phyloP scores from a whole-genome alignment of 2,888 invertebrate species.

The Sympetrum striolatum region DNA sequence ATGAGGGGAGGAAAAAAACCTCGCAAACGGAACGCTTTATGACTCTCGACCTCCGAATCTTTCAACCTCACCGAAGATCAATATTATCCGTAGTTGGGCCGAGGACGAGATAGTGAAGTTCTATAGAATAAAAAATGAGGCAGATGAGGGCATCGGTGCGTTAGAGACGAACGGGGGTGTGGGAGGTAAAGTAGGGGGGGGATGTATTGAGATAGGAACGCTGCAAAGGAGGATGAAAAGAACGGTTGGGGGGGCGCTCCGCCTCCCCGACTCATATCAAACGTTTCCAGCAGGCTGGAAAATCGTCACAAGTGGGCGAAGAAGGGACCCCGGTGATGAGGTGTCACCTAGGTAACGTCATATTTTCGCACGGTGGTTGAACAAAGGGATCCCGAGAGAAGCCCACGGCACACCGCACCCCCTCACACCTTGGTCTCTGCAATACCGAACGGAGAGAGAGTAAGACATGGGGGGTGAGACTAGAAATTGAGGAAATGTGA shows the following conservation, averaged over 20 bases:
- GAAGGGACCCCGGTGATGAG: background rate
- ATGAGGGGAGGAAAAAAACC: background rate
- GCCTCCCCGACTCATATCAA: background rate
- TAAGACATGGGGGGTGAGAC: background rate
- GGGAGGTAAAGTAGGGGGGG: background rate
- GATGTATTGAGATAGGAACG: background rate
- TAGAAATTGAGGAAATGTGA: background rate
- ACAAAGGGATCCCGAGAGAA: constrained; percentile 49
- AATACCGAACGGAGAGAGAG: background rate
- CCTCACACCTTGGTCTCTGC: constrained; percentile 15
- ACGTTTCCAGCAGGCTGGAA: constrained; percentile 17
- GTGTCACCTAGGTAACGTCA: constrained; percentile 41
- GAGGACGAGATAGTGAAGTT: background rate
- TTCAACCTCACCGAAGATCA: background rate
- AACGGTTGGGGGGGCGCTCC: background rate
- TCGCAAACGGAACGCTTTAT: background rate
- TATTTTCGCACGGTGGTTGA: constrained; percentile 45
- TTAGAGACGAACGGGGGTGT: background rate
- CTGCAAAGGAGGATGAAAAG: background rate
- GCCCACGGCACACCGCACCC: constrained; percentile 47
- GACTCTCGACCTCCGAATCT: background rate
- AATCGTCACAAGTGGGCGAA: background rate
- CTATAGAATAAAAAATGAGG: background rate
- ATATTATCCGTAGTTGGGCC: background rate
- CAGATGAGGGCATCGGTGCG: background rate